phyloP scores from a whole-genome alignment of 2,888 invertebrate species.

The Ephialtes manifestator region DNA sequence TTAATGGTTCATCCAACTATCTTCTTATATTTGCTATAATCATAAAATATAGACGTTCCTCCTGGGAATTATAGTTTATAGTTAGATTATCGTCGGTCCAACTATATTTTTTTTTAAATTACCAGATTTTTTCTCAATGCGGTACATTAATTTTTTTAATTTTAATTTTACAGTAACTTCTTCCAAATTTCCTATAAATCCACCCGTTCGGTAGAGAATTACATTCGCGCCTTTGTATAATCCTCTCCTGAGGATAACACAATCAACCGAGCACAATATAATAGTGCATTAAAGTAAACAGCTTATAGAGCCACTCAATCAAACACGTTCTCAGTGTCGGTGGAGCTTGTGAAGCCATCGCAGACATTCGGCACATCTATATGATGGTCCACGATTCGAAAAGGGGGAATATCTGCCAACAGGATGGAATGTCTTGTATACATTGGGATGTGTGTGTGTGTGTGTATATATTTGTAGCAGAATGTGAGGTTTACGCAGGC shows the following conservation, averaged over 20 bases:
- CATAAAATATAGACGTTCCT: too few species aligned
- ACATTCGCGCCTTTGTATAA: background rate
- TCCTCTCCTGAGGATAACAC: slow-evolving; percentile 7
- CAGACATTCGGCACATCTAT: slow-evolving; percentile 18
- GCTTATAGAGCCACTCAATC: slow-evolving; percentile 36
- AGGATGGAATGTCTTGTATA: slow-evolving; percentile 6
- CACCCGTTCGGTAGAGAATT: background rate
- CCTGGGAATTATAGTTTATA: too few species aligned
- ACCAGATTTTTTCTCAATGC: too few species aligned
- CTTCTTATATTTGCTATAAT: too few species aligned
- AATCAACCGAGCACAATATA: background rate
- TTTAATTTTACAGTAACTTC: too few species aligned
- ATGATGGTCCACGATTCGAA: background rate
- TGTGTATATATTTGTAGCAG: background rate
- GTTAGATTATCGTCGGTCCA: too few species aligned
- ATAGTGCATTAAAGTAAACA: slow-evolving; percentile 47
- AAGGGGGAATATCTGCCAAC: background rate
- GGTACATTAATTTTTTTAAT: too few species aligned
- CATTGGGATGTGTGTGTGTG: background rate
- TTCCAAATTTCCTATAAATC: background rate
- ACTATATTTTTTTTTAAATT: too few species aligned
- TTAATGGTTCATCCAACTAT: too few species aligned
- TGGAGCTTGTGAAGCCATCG: background rate
- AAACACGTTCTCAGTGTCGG: slow-evolving; percentile 31
- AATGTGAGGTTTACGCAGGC: slow-evolving; percentile 8